Evolutionary conservation across 2,888 invertebrate genomes (phyloP).

Genomic region (Tridacna crocea): DNA sequence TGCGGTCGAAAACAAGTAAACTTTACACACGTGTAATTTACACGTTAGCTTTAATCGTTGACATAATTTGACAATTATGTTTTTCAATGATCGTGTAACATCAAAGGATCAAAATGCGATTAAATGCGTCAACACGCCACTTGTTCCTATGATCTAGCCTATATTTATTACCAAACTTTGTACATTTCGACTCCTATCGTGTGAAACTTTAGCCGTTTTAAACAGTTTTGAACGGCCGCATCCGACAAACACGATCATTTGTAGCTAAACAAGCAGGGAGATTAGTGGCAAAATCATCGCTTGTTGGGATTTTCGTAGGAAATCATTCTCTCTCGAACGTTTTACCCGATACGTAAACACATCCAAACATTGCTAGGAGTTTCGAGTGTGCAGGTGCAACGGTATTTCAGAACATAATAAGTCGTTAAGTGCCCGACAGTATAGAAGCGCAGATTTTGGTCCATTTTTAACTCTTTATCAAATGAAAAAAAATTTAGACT

Average conservation of each 20-base stretch:
- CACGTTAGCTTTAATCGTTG: slow-evolving; percentile 35
- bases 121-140: slow-evolving; percentile 44
- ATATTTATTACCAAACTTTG: slow-evolving; percentile 58
- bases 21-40: slow-evolving; percentile 46
- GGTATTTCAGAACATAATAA: neutral
- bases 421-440: too few relatives aligned
- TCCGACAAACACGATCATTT: slow-evolving; percentile 55
- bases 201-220: slow-evolving; percentile 52
- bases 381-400: slow-evolving; percentile 46
- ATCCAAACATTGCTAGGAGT: slow-evolving; percentile 44
- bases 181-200: slow-evolving; percentile 54
- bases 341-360: slow-evolving; percentile 43
- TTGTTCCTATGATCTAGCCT: slow-evolving; percentile 53
- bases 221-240: slow-evolving; percentile 35
- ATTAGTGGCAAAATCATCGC: slow-evolving; percentile 49
- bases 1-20: slow-evolving; percentile 17
- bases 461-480: too few relatives aligned
- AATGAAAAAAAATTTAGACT: too few relatives aligned
- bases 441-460: too few relatives aligned
- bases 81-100: slow-evolving; percentile 50
- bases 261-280: slow-evolving; percentile 44
- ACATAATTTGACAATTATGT: slow-evolving; percentile 57
- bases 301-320: slow-evolving; percentile 26
- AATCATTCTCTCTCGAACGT: slow-evolving; percentile 37
- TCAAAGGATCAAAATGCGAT: slow-evolving; percentile 60